These are phyloP conservation scores for Zaprionus africanus DNA, from an alignment of 1,140 invertebrate species.

Conservation along the genomic window DNA sequence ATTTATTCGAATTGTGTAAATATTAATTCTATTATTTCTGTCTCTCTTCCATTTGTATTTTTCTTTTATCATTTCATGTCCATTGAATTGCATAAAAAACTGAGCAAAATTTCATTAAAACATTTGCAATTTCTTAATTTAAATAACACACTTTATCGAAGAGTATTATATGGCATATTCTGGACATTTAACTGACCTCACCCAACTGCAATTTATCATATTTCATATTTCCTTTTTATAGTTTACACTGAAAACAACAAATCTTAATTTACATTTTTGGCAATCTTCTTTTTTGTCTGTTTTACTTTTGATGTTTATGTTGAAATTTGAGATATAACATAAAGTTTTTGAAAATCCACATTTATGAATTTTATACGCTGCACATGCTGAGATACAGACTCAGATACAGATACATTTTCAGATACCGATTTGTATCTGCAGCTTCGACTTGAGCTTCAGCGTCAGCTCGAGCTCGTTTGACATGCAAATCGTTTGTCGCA, in stretches of 20 bases:
- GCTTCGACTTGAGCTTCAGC: constrained; percentile 44
- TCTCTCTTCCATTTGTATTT: constrained; percentile 24
- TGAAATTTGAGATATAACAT: constrained; percentile 66
- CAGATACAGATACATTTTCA: constrained; percentile 16
- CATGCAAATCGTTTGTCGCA: constrained; percentile 69
- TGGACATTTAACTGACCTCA: background rate
- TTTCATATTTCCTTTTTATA: constrained; percentile 34
- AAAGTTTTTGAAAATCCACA: constrained; percentile 48
- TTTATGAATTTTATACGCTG: constrained; percentile 50
- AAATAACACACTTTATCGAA: background rate
- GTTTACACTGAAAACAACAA: constrained; percentile 45
- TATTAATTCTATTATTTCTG: constrained; percentile 49
- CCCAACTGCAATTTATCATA: constrained; percentile 5
- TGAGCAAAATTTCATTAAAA: constrained; percentile 64
- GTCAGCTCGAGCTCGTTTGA: constrained; percentile 57
- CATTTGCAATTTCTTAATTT: constrained; percentile 41
- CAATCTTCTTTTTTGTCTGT: constrained; percentile 47
- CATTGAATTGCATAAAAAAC: constrained; percentile 53
- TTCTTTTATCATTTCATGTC: constrained; percentile 34
- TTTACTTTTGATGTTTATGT: constrained; percentile 48
- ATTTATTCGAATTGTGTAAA: constrained; percentile 68
- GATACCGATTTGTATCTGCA: constrained; percentile 19
- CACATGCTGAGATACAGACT: constrained; percentile 20
- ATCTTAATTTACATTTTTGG: constrained; percentile 67
- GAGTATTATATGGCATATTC: constrained; percentile 5